A percentile compares a stretch with the other conserved stretches of the same genome.
Evolutionary conservation across 2,797 vertebrate genomes (phyloP).

Genomic region (Platalea minor): DNA sequence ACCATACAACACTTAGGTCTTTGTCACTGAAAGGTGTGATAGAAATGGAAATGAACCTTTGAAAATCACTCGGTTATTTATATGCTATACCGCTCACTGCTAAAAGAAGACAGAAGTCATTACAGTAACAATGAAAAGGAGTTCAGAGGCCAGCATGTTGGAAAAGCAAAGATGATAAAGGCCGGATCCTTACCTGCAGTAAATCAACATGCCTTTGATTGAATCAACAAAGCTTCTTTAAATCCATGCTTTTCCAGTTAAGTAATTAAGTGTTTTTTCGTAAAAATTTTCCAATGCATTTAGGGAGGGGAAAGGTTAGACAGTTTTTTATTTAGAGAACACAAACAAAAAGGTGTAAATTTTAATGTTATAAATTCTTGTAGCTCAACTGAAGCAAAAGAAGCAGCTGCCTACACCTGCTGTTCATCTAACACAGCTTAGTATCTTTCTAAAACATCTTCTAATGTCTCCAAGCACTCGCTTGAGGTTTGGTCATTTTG

Average conservation of each 20-base stretch:
- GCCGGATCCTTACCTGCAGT: not conserved
- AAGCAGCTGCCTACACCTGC: not conserved
- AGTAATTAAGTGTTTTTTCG: not conserved
- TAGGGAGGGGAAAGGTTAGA: not conserved
- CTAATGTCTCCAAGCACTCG: not conserved
- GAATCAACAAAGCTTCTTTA: not conserved
- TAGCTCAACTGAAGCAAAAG: not conserved
- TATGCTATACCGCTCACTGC: not conserved
- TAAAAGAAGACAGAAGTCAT: not conserved
- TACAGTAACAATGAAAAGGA: not conserved
- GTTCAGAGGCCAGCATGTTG: not conserved
- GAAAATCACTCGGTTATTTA: not conserved
- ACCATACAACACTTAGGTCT: not conserved
- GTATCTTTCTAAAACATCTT: not conserved
- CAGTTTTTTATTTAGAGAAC: not conserved
- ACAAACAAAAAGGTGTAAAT: not conserved
- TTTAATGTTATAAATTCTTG: not conserved
- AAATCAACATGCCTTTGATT: not conserved
- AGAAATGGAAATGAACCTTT: not conserved
- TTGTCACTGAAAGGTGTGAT: not conserved
- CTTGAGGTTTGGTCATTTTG: not conserved
- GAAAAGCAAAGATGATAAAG: not conserved
- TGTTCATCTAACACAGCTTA: not conserved
- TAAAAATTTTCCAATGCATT: not conserved
- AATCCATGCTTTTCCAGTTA: not conserved